Percentiles rank a stretch among this genome's conserved stretches.
phyloP scores from a whole-genome alignment of 2,797 vertebrate genomes.

The Calcarius lapponicus region DNA sequence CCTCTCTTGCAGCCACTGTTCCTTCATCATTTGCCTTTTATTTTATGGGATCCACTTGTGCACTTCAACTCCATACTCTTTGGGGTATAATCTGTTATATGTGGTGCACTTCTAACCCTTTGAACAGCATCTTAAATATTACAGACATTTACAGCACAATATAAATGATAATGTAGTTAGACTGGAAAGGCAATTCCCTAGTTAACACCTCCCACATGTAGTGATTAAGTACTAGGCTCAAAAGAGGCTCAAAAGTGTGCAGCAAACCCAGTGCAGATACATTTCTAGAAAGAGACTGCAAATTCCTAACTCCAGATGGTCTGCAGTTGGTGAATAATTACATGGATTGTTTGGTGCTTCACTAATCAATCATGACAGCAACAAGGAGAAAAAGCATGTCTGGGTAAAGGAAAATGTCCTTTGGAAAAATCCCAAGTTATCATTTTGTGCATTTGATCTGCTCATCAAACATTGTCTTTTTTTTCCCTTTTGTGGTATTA shows the following conservation, averaged over 20 bases:
- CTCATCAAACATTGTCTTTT: not conserved
- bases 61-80: not conserved
- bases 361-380: constrained; percentile 60
- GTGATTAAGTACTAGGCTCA: constrained; percentile 68
- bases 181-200: constrained; percentile 62
- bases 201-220: constrained; percentile 70
- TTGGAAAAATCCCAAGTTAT: constrained; percentile 37
- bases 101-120: constrained; percentile 18
- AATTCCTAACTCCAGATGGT: constrained; percentile 62
- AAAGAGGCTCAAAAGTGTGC: constrained; percentile 32
- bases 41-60: constrained; percentile 25
- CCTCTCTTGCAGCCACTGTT: constrained; percentile 11
- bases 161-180: constrained; percentile 62
- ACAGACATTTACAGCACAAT: constrained; percentile 40
- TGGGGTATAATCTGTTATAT: not conserved
- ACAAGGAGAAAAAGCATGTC: constrained; percentile 54
- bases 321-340: constrained; percentile 67
- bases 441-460: constrained; percentile 26
- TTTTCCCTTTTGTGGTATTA: not conserved
- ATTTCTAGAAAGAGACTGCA: constrained; percentile 66
- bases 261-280: constrained; percentile 45
- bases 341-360: constrained; percentile 52
- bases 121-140: constrained; percentile 21
- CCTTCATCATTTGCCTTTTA: constrained; percentile 42
- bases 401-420: constrained; percentile 50